Evolutionary conservation across 2,888 invertebrate species (phyloP), one percentile per base, ranked within the genome.

Genomic region (Cosmia trapezina): DNA sequence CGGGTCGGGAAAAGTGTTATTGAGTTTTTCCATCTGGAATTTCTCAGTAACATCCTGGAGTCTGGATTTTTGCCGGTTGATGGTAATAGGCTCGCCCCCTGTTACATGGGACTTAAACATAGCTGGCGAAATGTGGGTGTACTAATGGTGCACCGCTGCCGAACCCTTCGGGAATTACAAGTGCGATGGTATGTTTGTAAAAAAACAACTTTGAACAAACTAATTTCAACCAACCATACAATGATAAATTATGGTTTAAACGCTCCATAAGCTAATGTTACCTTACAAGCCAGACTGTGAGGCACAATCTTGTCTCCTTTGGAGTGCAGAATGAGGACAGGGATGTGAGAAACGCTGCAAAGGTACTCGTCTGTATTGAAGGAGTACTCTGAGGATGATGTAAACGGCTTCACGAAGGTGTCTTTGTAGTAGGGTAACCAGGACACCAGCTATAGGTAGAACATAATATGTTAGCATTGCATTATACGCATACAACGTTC

Each of bases 301-400:
- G 99, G 99, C 69, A 99, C 98, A 54, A 99, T 97, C 74, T 96
- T 97, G 93, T 99, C 99, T 92, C 99, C 98, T 92, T 98, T 97
- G 0, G 99, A 98, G 94, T 99, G 99, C 63, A 99, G 95, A 86
- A 99, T 99, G 89, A 99, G 96, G 49, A 99, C 96, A 0, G 99
- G 98, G 62, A 98, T 95, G 19, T 97, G 94, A 3, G 98, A 97
- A 70, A 97, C 96, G 33, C 91, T 91, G 41, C 78, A 64, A 70
- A 98, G 97, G 89, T 98, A 98, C 87, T 97, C 96, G 91, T 99
- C 99, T 11, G 98, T 98, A 84, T 97, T 97, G 93, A 99, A 99
- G 45, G 97, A 95, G 82, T 98, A 97, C 75, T 97, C 97, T 0
- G 93, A 84, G 79, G 98, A 98, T 4, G 95, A 95, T 61, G 97